Evolutionary conservation across 2,888 invertebrate genomes (phyloP), one percentile per base, ranked within the genome.

Genomic region (Nomada ruficornis): DNA sequence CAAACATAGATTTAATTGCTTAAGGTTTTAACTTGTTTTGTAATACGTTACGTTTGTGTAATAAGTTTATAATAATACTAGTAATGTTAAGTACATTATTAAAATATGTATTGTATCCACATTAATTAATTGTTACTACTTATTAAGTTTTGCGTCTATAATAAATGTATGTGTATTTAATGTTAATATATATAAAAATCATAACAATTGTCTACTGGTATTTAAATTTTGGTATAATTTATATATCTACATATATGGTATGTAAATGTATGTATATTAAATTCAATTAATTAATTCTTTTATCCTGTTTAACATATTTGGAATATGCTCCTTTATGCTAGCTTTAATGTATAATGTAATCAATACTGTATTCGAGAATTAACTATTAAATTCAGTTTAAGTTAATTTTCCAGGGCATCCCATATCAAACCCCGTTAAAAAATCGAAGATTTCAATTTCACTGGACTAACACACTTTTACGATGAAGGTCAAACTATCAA

Each of bases 401-500:
- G n/a, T 20, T 15, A 42, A 4, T 26, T 15, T 79, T n/a, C 0
- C 11, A 44, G 10, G 13, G 4, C 47, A 36, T 57, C 20, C 4
- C n/a, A 15, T 42, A 29, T n/a, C 0, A 72, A 63, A 63, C 44
- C 1, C 1, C 70, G 59, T 69, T 47, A 29, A 77, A 81, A 64
- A 47, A 65, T 59, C n/a, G 57, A 60, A 13, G 74, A 64, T 18
- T 77, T 60, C 15, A 26, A 73, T 75, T 73, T 73, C 59, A 18
- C n/a, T 55, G 54, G 20, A 1, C 20, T 0, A 18, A n/a, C 44
- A 57, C 47, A 55, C 26, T 69, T n/a, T 67, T 55, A 50, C 42
- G 29, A 62, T 44, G 84, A 86, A 88, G 88, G 84, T 76, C 80
- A 36, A 70, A 64, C 68, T 69, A 59, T 76, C 23, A 47, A 69